Evolutionary conservation across 1,140 invertebrate genomes (phyloP), one percentile per base, ranked within the genome.

Genomic region (Brachionus rotundiformis): DNA sequence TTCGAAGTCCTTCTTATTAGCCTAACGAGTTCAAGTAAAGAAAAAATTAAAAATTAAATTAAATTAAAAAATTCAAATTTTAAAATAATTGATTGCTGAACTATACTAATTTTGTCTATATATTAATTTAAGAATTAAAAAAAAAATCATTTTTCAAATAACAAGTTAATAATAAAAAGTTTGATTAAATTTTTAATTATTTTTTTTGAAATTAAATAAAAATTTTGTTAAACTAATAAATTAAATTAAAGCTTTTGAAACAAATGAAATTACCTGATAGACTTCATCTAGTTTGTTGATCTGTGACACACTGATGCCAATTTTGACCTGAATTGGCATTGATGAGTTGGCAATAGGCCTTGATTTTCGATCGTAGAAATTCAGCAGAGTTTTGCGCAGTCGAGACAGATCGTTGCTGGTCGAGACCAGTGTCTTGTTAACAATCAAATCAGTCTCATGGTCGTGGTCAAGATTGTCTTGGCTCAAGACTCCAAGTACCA

Each of bases 261-360:
- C n/a, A n/a, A n/a, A n/a, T n/a, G n/a, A 25, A 44, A 10, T 73
- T 25, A 73, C 68, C 25, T 73, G 68, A 44, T 44, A 73, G 25
- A 73, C 68, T 73, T 73, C 68, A 73, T 73, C 68, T 5, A 73
- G 39, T 41, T 73, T 73, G 8, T 73, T 73, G 2, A 73, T 73
- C 19, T 73, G 68, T 19, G 36, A 25, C 5, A 73, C 6, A 29
- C 36, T 44, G 6, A 73, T 25, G 10, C 68, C 68, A 41, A 73
- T 73, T 73, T 44, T 25, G 41, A 73, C 68, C 11, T 11, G 36
- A 25, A 73, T 29, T 11, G 68, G 68, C 10, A 13, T 16, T 7
- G 68, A 73, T 19, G 68, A 73, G 25, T 73, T 44, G 10, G 5
- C 3, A 3, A 44, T 23, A 25, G 68, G 68, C 11, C 68, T 23